phyloP scores from a whole-genome alignment of 1,140 invertebrate species.

The Charaxes varanes region DNA sequence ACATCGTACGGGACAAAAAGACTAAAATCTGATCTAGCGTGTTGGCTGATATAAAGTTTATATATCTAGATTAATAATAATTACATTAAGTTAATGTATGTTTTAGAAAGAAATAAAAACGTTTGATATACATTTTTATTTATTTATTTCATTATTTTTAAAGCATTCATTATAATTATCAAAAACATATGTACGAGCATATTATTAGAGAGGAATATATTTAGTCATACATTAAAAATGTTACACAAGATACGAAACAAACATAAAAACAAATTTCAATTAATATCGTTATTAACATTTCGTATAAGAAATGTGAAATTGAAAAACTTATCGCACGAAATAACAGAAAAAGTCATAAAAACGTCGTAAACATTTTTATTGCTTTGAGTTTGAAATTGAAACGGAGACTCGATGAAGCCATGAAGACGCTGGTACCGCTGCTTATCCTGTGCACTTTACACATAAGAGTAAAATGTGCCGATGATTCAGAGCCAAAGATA shows the following conservation, averaged over 20 bases:
- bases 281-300: conserved; percentile 7
- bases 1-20: too few species aligned
- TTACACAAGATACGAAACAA: neutral
- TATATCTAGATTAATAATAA: too few species aligned
- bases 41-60: too few species aligned
- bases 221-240: too few species aligned
- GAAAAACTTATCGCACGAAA: conserved; percentile 34
- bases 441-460: conserved; percentile 16
- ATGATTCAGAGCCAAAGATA: conserved; percentile 10
- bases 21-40: too few species aligned
- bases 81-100: too few species aligned
- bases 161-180: too few species aligned
- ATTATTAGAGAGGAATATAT: too few species aligned
- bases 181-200: too few species aligned
- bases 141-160: too few species aligned
- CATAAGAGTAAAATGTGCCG: conserved; percentile 15
- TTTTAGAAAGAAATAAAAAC: too few species aligned
- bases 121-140: too few species aligned
- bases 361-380: conserved; percentile 29
- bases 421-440: conserved; percentile 21
- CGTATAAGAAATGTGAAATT: conserved; percentile 11
- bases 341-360: conserved; percentile 36
- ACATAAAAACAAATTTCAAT: conserved; percentile 3
- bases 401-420: conserved; percentile 7
- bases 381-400: conserved; percentile 4